Evolutionary conservation across 2,797 vertebrate species (phyloP).

Genomic region (Lithobates sylvaticus): DNA sequence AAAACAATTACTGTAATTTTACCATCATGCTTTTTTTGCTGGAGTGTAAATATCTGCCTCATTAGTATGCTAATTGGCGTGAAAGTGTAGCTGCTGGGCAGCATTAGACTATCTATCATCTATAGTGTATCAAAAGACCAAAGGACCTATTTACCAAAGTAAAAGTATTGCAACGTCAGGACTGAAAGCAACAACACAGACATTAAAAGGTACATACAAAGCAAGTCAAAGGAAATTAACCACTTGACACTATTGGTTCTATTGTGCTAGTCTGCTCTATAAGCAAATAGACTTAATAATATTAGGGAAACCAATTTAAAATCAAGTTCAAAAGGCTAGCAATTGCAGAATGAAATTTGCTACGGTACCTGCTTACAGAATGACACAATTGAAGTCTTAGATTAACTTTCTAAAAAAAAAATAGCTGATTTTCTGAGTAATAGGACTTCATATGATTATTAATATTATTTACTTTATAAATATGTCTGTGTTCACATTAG

Average conservation of each 20-base stretch:
- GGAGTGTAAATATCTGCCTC: slow-evolving; percentile 80
- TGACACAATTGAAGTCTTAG: background rate
- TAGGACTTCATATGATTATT: background rate
- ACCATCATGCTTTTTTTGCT: slow-evolving; percentile 78
- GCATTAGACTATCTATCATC: slow-evolving; percentile 52
- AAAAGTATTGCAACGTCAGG: slow-evolving; percentile 11
- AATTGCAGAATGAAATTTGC: background rate
- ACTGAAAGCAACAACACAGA: slow-evolving; percentile 63
- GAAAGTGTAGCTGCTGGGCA: slow-evolving; percentile 77
- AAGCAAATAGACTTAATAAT: background rate
- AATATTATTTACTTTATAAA: background rate
- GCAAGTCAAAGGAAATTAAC: slow-evolving; percentile 60
- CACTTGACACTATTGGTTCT: background rate
- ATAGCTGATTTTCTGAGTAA: no score
- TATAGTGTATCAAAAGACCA: slow-evolving; percentile 60
- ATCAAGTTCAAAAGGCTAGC: background rate
- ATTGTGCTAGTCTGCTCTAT: background rate
- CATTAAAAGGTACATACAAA: slow-evolving; percentile 66
- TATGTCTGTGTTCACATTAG: background rate
- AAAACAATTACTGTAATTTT: slow-evolving; percentile 86
- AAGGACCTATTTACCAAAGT: slow-evolving; percentile 61
- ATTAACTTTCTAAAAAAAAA: no score
- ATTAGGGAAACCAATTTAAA: background rate
- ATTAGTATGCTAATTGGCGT: slow-evolving; percentile 83
- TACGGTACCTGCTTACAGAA: background rate